phyloP scores from a whole-genome alignment of 2,888 invertebrate genomes.

The Muscina levida region DNA sequence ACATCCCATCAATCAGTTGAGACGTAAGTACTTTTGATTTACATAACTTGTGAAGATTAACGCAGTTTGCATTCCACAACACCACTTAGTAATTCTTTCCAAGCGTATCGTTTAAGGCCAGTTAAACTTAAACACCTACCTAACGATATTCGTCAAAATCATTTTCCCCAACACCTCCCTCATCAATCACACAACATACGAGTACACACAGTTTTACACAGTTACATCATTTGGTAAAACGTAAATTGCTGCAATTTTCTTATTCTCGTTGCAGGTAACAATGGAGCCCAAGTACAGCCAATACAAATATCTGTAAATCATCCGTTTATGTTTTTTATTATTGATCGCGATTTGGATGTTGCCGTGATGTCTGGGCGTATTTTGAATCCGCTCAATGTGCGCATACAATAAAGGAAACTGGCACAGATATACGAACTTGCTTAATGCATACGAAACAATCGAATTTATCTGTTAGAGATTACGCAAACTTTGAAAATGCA shows the following conservation, averaged over 20 bases:
- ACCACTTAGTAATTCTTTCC: conserved; percentile 51
- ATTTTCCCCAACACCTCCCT: too few relatives aligned
- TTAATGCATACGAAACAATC: background rate
- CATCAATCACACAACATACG: too few relatives aligned
- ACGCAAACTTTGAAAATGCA: conserved; percentile 5
- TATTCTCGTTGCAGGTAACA: conserved; percentile 72
- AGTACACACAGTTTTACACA: too few relatives aligned
- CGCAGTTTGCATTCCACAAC: conserved; percentile 14
- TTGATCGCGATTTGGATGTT: conserved; percentile 90
- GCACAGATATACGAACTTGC: conserved; percentile 1
- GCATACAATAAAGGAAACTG: conserved; percentile 81
- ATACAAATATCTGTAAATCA: conserved; percentile 89
- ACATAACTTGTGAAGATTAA: too few relatives aligned
- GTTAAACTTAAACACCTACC: conserved; percentile 22
- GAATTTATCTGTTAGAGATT: conserved; percentile 6
- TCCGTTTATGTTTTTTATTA: conserved; percentile 92
- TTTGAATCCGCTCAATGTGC: conserved; percentile 89
- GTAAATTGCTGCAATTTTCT: conserved; percentile 16
- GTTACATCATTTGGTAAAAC: background rate
- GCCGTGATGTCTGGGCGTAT: conserved; percentile 91
- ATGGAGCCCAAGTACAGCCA: conserved; percentile 80
- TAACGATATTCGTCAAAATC: background rate
- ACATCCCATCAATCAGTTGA: conserved; percentile 81
- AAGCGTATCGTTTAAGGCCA: conserved; percentile 58
- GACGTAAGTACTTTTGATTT: conserved; percentile 79